These are phyloP conservation scores for Adelphocoris suturalis DNA, from an alignment of 2,888 invertebrate genomes.

Conservation along the genomic window DNA sequence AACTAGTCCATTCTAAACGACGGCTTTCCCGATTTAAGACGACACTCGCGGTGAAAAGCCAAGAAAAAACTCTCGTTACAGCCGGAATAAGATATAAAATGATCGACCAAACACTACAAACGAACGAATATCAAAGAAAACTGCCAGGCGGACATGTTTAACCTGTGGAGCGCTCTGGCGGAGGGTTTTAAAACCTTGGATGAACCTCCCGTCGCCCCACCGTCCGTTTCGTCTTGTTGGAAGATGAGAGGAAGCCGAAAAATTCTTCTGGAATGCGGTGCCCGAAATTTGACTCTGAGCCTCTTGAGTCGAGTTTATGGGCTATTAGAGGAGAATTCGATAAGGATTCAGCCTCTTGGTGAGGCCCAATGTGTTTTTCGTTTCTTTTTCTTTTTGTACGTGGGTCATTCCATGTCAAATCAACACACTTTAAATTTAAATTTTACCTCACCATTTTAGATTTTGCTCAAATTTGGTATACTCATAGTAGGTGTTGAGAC, in stretches of 20 bases:
- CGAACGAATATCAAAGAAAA: conserved; percentile 53
- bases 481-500: no score
- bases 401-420: no score
- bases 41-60: background rate
- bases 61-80: background rate
- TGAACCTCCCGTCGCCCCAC: background rate
- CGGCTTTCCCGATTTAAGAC: background rate
- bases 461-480: no score
- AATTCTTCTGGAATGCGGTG: conserved; percentile 41
- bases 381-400: no score
- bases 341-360: background rate
- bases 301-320: background rate
- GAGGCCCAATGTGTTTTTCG: no score
- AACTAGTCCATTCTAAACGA: conserved; percentile 14
- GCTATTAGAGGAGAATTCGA: conserved; percentile 1
- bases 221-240: background rate
- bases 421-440: no score
- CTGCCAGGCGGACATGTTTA: conserved; percentile 64
- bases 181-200: conserved; percentile 4
- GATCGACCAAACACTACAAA: conserved; percentile 24
- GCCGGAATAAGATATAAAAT: background rate
- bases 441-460: no score
- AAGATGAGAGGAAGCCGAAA: conserved; percentile 31
- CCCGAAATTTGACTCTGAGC: conserved; percentile 31
- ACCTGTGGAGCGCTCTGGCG: conserved; percentile 49